Percentiles rank a stretch among this genome's conserved stretches.
These are phyloP conservation scores for Heliconius melpomene DNA, from an alignment of 1,140 invertebrate genomes.

Conservation along the genomic window DNA sequence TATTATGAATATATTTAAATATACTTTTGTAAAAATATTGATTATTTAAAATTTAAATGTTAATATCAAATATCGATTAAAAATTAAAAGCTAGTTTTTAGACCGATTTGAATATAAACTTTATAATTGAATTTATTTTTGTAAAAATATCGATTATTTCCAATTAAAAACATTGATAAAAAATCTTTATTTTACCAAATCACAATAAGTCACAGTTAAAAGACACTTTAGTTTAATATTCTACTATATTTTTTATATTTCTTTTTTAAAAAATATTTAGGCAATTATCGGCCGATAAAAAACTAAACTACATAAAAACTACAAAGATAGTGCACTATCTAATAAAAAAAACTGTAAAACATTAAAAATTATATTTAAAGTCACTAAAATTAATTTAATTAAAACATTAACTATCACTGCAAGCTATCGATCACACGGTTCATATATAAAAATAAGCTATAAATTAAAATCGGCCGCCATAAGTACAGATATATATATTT, in stretches of 20 bases:
- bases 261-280: not conserved
- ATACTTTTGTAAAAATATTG: not conserved
- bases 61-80: not conserved
- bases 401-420: conserved; percentile 72
- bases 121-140: not conserved
- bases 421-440: conserved; percentile 70
- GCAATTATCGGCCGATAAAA: conserved; percentile 25
- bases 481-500: conserved; percentile 41
- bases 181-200: not conserved
- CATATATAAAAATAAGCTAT: conserved; percentile 54
- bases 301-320: not conserved
- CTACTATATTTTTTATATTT: not conserved
- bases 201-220: not conserved
- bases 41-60: not conserved
- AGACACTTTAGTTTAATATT: not conserved
- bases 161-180: not conserved
- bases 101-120: not conserved
- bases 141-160: not conserved
- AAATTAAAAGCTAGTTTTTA: not conserved
- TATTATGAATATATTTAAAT: not conserved
- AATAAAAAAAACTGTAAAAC: conserved; percentile 46
- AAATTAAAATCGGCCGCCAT: conserved; percentile 54
- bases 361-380: conserved; percentile 60
- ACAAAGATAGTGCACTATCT: conserved; percentile 28
- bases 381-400: conserved; percentile 64